phyloP scores from a whole-genome alignment of 2,797 vertebrate genomes.

The Halcyon leucocephala region DNA sequence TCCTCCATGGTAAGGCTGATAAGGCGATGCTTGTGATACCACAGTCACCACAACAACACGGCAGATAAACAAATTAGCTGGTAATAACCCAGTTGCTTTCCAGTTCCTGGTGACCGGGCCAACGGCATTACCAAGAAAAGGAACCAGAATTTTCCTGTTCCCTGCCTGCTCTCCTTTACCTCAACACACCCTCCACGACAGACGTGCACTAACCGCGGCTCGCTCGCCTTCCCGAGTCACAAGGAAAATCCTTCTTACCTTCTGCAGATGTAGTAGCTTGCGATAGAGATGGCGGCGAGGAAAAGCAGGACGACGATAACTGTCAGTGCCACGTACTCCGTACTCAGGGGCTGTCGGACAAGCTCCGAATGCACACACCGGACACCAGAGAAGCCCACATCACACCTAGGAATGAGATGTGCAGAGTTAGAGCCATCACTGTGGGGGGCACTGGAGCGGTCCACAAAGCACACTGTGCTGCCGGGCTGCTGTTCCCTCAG shows the following conservation, averaged over 20 bases:
- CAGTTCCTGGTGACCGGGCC: not conserved
- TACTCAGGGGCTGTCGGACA: slow-evolving; percentile 73
- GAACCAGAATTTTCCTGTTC: not conserved
- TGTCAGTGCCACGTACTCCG: slow-evolving; percentile 78
- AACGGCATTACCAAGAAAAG: not conserved
- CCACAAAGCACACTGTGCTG: not conserved
- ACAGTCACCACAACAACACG: not conserved
- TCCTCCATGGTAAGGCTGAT: not conserved
- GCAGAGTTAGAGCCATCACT: rapidly evolving
- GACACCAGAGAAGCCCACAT: slow-evolving; percentile 75
- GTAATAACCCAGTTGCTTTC: not conserved
- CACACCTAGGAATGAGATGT: slow-evolving; percentile 65
- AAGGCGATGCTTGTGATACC: not conserved
- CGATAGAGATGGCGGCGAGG: slow-evolving; percentile 36
- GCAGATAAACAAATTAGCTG: not conserved
- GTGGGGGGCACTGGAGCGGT: not conserved
- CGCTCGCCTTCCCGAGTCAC: rapidly evolving
- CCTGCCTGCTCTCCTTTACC: not conserved
- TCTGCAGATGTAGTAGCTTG: slow-evolving; percentile 74
- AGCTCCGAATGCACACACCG: slow-evolving; percentile 79
- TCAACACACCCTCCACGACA: not conserved
- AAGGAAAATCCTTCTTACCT: slow-evolving; percentile 59
- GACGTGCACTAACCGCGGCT: not conserved
- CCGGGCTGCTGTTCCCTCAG: not conserved
- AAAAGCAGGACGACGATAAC: slow-evolving; percentile 73